phyloP scores from a whole-genome alignment of 2,113 vertebrate genomes.

The Paracanthobrama guichenoti region DNA sequence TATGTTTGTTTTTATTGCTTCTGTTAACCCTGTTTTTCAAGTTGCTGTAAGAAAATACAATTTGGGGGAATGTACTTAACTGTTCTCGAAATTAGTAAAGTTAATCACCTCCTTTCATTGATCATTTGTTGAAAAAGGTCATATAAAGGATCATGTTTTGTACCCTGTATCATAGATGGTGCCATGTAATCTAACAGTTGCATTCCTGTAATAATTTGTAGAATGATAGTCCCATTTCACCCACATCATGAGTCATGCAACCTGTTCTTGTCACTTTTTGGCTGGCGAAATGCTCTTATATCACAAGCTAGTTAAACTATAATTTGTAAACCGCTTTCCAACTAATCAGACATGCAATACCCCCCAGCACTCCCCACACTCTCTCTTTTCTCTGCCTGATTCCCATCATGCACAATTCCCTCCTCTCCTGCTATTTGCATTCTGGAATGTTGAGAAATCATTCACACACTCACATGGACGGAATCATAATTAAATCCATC shows the following conservation, averaged over 20 bases:
- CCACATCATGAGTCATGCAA: not conserved
- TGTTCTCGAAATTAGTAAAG: not conserved
- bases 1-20: not conserved
- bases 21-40: not conserved
- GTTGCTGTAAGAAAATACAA: not conserved
- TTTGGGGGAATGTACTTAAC: not conserved
- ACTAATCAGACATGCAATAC: constrained; percentile 18
- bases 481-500: constrained; percentile 46
- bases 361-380: not conserved
- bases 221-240: not conserved
- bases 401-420: constrained; percentile 32
- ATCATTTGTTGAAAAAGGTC: not conserved
- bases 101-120: not conserved
- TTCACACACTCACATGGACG: constrained; percentile 40
- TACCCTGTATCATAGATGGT: not conserved
- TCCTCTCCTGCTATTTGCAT: constrained; percentile 43
- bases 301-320: not conserved
- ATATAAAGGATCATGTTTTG: not conserved
- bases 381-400: not conserved
- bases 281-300: not conserved
- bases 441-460: constrained; percentile 47
- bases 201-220: not conserved
- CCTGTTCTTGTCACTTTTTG: not conserved
- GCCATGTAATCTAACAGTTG: not conserved
- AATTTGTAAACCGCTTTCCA: not conserved